Evolutionary conservation across 2,888 invertebrate genomes (phyloP).

Genomic region (Noctuana brunneofusca): DNA sequence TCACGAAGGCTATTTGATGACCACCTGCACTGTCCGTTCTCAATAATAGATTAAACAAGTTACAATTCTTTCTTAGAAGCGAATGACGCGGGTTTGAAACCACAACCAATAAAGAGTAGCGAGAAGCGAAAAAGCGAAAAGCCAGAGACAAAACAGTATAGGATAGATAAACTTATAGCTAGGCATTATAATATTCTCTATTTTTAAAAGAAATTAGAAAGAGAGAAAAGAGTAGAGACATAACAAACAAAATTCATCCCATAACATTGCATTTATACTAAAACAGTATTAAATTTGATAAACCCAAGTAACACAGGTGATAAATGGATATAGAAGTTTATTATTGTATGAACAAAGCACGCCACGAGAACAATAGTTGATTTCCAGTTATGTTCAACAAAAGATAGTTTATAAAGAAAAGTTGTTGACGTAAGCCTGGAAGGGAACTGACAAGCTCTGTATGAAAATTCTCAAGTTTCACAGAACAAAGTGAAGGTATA

Average conservation of each 20-base stretch:
- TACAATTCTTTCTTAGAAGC: constrained; percentile 30
- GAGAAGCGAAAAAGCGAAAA: constrained; percentile 1
- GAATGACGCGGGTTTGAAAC: background rate
- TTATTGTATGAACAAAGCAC: background rate
- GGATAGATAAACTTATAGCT: no score
- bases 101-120: background rate
- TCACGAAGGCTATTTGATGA: constrained; percentile 69
- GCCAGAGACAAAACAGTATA: no score
- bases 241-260: no score
- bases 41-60: constrained; percentile 23
- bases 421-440: background rate
- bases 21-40: constrained; percentile 55
- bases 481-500: background rate
- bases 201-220: no score
- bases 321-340: no score
- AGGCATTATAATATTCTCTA: no score
- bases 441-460: background rate
- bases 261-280: no score
- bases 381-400: background rate
- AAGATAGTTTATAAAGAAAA: background rate
- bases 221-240: no score
- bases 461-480: background rate
- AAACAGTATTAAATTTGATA: no score
- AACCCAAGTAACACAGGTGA: no score
- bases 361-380: background rate